Base-by-base conservation (phyloP, 2,888 invertebrate genomes). In the Nymphalis polychloros region DNA sequence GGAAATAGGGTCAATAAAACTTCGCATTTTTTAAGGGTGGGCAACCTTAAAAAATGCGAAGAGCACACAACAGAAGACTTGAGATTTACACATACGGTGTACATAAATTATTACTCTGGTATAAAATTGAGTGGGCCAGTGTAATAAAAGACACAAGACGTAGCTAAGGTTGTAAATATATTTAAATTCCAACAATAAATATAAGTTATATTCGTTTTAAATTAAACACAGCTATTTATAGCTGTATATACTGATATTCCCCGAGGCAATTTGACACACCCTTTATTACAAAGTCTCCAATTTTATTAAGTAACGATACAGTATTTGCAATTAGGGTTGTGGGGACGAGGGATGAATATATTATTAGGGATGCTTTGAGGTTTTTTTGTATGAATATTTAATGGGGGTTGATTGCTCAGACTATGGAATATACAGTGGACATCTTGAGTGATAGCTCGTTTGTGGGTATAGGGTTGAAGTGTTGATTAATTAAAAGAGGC, bases 231-330 rank as follows among this genome's bases (percentile, higher is more conserved):
- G 16, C 16, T 16, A 52, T 27, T 27, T 17, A 17, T 27, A 13
- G 5, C 23, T 1, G 27, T 13, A 13, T 41, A n/a, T n/a, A n/a
- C n/a, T n/a, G n/a, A n/a, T n/a, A 41, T 13, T 52, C 52, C 52
- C 23, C 20, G 23, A 52, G 23, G 46, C 41, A 16, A 60, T 41
- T 17, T 0, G 17, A 10, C 48, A 53, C 66, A 66, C 68, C 64
- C 72, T 73, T 67, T 79, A 78, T 78, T 76, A 79, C 76, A 79
- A 78, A 79, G 81, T 81, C 77, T 81, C 75, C 70, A 86, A 85
- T 87, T 88, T 86, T 86, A 88, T 88, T 87, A 86, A 86, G 84
- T 81, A 69, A 79, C 76, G 75, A 77, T 71, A 68, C 57, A 57
- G 62, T 69, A 69, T 69, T 72, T 78, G 63, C 71, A 74, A 72